Evolutionary conservation across 2,888 invertebrate genomes (phyloP).

Genomic region (Listrodromus nycthemerus): DNA sequence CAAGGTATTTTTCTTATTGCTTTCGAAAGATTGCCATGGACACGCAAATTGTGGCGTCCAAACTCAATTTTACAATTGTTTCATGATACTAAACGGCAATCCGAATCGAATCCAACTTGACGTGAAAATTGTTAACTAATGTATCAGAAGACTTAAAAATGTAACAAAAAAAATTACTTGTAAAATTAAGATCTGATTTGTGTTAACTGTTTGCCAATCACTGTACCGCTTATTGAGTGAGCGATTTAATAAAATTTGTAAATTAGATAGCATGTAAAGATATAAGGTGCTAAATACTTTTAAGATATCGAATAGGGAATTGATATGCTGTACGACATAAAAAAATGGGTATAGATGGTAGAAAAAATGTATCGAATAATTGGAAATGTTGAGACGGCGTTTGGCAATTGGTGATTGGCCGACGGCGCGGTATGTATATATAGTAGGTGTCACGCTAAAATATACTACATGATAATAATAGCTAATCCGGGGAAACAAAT

Average conservation of each 20-base stretch:
- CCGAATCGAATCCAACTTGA: not conserved
- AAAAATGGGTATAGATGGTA: constrained; percentile 3
- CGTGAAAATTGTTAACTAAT: not conserved
- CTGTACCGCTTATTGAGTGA: not conserved
- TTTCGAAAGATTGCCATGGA: not conserved
- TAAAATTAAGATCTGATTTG: not conserved
- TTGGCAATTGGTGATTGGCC: constrained; percentile 8
- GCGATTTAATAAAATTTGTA: constrained; percentile 42
- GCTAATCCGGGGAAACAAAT: constrained; percentile 6
- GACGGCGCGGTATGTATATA: not conserved
- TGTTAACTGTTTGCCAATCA: not conserved
- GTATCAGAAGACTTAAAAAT: not conserved
- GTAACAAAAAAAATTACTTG: not conserved
- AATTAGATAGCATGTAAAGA: constrained; percentile 24
- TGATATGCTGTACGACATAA: not conserved
- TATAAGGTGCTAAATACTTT: constrained; percentile 53
- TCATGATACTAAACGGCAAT: too few species aligned
- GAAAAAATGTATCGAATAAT: constrained; percentile 23
- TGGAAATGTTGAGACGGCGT: not conserved
- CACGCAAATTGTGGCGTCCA: too few species aligned
- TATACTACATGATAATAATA: constrained; percentile 11
- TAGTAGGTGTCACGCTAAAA: not conserved
- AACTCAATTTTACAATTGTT: too few species aligned
- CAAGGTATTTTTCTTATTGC: not conserved
- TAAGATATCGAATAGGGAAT: constrained; percentile 30